Evolutionary conservation across 2,888 invertebrate genomes (phyloP), one percentile per base, ranked within the genome.

Genomic region (Augiades crinisus): DNA sequence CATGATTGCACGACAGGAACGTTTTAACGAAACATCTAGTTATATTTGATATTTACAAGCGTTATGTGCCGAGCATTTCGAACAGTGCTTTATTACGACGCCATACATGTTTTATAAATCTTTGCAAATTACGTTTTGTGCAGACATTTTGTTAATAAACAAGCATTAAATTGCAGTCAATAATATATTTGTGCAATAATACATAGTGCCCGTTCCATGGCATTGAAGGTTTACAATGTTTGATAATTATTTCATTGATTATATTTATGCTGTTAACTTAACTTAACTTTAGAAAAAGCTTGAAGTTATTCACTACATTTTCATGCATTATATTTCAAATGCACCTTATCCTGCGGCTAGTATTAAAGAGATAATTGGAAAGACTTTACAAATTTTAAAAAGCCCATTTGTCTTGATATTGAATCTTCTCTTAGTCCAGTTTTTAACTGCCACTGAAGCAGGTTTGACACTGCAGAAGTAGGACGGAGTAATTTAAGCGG

Each of bases 31-130:
- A 76, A 72, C 74, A 65, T 67, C 67, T 70, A 59, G 81, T 83
- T 80, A 78, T 49, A 77, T 77, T 76, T 80, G 78, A 70, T 78
- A 68, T 81, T 81, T 80, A 54, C 63, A 43, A 59, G 63, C 60
- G 34, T 41, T 36, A 17, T 8, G 4, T 5, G 8, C 19, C 41
- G 5, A 10, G 10, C 8, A 8, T 44, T 33, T 45, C 19, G 13
- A 27, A 36, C 46, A 27, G n/a, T 36, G 12, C 12, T 10, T 31
- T 19, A 16, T n/a, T 14, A 21, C 37, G 34, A 44, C 36, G 37
- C 19, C 27, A 37, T 30, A 19, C 19, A 30, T 50, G 30, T 13
- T 21, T 44, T 37, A 50, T 14, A 36, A 40, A 36, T 12, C 16
- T 40, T 27, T 44, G 19, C 27, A 8, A 37, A 37, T 46, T 10